phyloP scores from a whole-genome alignment of 2,113 vertebrate species.

The Ctenodactylus gundi region DNA sequence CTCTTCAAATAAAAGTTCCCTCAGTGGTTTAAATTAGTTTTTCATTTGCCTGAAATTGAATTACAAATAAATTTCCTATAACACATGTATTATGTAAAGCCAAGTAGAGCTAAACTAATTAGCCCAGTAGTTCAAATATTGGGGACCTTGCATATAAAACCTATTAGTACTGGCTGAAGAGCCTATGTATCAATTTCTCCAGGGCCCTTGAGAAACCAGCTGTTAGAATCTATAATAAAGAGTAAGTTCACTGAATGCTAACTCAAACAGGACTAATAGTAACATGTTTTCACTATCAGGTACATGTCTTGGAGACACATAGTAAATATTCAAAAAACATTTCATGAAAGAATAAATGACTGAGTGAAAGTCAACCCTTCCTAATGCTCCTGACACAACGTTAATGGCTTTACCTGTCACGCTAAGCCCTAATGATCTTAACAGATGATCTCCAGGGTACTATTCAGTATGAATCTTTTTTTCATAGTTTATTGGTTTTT shows the following conservation, averaged over 20 bases:
- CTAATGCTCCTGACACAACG: not conserved
- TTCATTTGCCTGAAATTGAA: constrained; percentile 68
- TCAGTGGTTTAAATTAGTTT: constrained; percentile 61
- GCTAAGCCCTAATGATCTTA: not conserved
- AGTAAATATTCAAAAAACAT: constrained; percentile 52
- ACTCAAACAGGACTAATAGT: constrained; percentile 57
- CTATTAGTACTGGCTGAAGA: constrained; percentile 51
- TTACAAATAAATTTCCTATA: constrained; percentile 65
- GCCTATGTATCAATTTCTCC: constrained; percentile 15
- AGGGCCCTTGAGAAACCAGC: constrained; percentile 31
- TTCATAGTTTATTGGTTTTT: constrained; percentile 15
- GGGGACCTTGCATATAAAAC: constrained; percentile 61
- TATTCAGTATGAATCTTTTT: constrained; percentile 1
- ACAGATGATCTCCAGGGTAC: not conserved
- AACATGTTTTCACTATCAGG: constrained; percentile 46
- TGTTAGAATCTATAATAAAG: constrained; percentile 43
- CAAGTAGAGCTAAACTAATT: constrained; percentile 70
- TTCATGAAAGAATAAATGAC: constrained; percentile 61
- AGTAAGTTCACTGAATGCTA: constrained; percentile 29
- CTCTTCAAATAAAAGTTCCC: constrained; percentile 63
- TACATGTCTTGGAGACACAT: not conserved
- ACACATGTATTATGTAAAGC: constrained; percentile 59
- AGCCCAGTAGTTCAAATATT: constrained; percentile 41
- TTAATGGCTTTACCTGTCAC: constrained; percentile 10
- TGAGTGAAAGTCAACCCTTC: constrained; percentile 39